Percentiles rank a stretch among this genome's conserved stretches.
phyloP scores from a whole-genome alignment of 2,797 vertebrate species.

The Craterocephalus amniculus region DNA sequence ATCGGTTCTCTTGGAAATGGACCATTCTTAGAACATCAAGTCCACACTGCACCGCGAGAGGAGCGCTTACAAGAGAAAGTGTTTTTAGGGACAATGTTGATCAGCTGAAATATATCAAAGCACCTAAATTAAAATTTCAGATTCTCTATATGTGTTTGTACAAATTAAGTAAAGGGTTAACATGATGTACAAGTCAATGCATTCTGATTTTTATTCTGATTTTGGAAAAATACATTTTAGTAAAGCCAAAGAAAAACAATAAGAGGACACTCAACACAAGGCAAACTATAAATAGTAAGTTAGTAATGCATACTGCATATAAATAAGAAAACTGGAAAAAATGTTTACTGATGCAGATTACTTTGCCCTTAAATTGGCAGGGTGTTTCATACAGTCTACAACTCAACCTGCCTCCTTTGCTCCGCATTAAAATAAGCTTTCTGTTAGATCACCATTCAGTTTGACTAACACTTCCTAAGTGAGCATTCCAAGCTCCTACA shows the following conservation, averaged over 20 bases:
- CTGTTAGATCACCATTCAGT: neutral
- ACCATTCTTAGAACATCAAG: no score
- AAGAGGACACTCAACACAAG: no score
- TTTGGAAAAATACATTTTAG: no score
- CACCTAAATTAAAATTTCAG: neutral
- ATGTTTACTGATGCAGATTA: neutral
- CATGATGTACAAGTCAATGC: no score
- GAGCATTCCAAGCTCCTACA: constrained; percentile 6
- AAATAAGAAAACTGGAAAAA: neutral
- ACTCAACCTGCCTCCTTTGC: neutral
- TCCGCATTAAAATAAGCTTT: neutral
- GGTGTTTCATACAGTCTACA: neutral
- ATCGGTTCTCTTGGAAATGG: no score
- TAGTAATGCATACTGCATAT: neutral
- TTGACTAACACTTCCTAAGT: constrained; percentile 1
- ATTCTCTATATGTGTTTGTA: neutral
- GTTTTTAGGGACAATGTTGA: no score
- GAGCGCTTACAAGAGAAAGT: no score
- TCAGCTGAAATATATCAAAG: neutral
- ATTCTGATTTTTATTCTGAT: no score
- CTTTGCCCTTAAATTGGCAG: neutral
- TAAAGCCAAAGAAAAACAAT: no score
- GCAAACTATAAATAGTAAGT: neutral
- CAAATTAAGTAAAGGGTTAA: no score
- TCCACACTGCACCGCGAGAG: no score